Conservation (phyloP, 2,797 vertebrate species). For the Enteromius viviparus region DNA sequence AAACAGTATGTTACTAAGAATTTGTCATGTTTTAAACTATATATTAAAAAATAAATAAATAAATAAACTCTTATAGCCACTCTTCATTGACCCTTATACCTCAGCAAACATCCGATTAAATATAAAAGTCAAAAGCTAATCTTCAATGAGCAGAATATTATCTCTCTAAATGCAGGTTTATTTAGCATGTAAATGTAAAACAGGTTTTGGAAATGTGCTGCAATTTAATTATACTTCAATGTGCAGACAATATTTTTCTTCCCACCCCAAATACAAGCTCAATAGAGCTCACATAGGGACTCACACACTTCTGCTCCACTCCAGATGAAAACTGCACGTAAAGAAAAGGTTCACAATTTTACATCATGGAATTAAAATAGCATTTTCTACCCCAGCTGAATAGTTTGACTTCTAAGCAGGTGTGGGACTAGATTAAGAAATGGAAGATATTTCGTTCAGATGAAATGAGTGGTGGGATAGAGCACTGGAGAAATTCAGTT, state of each 20-base stretch:
- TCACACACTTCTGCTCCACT: constrained; percentile 36
- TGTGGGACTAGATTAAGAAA: constrained; percentile 65
- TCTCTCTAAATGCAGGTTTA: constrained; percentile 2
- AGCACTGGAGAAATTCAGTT: constrained; percentile 61
- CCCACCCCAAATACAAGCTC: constrained; percentile 6
- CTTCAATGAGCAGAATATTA: constrained; percentile 16
- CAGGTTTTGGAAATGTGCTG: constrained; percentile 5
- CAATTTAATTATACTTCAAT: constrained; percentile 32
- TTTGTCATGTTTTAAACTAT: background rate
- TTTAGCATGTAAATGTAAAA: constrained; percentile 27
- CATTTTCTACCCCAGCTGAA: constrained; percentile 55
- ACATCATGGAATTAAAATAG: constrained; percentile 59
- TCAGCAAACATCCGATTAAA: background rate
- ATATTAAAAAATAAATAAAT: background rate
- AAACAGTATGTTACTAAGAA: background rate
- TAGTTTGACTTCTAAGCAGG: constrained; percentile 60
- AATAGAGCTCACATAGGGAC: constrained; percentile 33
- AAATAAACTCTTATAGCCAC: background rate
- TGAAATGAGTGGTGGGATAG: constrained; percentile 55
- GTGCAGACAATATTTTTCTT: constrained; percentile 13
- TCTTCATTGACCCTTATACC: background rate
- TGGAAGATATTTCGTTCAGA: constrained; percentile 61
- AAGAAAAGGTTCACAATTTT: constrained; percentile 57
- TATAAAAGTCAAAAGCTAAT: constrained; percentile 14
- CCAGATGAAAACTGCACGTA: constrained; percentile 43